These are phyloP conservation scores for Discoglossus pictus DNA, from an alignment of 2,797 vertebrate species.

Conservation along the genomic window DNA sequence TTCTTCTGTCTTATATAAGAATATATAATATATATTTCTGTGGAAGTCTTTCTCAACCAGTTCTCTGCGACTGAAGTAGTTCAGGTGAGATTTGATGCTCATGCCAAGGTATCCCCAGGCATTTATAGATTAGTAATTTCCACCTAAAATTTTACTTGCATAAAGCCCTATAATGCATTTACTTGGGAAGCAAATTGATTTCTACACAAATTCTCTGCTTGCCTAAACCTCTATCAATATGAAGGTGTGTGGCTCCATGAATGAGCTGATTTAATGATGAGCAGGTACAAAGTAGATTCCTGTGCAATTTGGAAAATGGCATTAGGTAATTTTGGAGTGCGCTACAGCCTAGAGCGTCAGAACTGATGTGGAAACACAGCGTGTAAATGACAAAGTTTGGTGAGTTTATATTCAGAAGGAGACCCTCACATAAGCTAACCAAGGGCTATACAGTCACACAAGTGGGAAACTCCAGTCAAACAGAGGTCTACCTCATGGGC, in stretches of 20 bases:
- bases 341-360: constrained; percentile 37
- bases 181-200: constrained; percentile 76
- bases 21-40: neutral
- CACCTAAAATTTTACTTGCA: constrained; percentile 72
- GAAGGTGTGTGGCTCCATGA: constrained; percentile 62
- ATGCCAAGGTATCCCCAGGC: constrained; percentile 60
- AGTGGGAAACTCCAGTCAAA: constrained; percentile 8
- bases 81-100: constrained; percentile 58
- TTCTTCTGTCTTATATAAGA: neutral
- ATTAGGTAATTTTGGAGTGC: constrained; percentile 46
- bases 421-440: constrained; percentile 24
- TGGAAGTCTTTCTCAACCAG: neutral
- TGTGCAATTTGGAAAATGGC: constrained; percentile 52
- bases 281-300: constrained; percentile 27
- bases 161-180: constrained; percentile 67
- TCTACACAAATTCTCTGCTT: constrained; percentile 74
- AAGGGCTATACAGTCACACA: constrained; percentile 36
- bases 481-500: neutral
- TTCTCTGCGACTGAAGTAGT: constrained; percentile 31
- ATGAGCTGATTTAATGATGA: constrained; percentile 58
- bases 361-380: constrained; percentile 42
- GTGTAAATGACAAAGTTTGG: constrained; percentile 50
- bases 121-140: constrained; percentile 68
- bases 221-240: constrained; percentile 67
- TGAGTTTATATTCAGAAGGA: constrained; percentile 21